A percentile compares a stretch with the other conserved stretches of the same genome.
phyloP scores from a whole-genome alignment of 2,888 invertebrate genomes.

The Chirona hameri region DNA sequence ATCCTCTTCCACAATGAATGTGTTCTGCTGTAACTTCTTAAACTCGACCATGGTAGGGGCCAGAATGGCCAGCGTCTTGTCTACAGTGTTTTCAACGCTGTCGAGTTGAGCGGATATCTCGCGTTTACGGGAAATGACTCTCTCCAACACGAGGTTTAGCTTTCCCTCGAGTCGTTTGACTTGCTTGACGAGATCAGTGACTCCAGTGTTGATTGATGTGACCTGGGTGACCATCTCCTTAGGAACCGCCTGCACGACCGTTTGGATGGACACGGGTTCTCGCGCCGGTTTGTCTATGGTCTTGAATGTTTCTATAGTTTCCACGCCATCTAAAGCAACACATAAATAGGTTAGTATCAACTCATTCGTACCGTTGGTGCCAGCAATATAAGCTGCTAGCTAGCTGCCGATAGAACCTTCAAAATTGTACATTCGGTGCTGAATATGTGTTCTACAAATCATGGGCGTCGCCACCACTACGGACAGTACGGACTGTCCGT shows the following conservation, averaged over 20 bases:
- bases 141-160: neutral
- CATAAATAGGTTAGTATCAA: neutral
- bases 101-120: neutral
- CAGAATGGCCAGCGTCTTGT: neutral
- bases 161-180: constrained; percentile 1
- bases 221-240: neutral
- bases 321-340: neutral
- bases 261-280: no score
- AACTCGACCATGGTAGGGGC: neutral
- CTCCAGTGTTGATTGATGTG: neutral
- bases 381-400: no score
- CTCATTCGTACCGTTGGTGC: no score
- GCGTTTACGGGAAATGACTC: neutral
- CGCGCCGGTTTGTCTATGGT: neutral
- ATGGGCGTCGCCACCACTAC: no score
- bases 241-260: neutral
- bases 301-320: neutral
- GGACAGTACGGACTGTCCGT: no score
- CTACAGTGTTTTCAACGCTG: neutral
- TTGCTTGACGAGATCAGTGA: neutral
- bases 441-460: no score
- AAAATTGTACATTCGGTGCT: no score
- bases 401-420: no score
- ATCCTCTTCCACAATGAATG: neutral
- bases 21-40: neutral